Base-by-base conservation (phyloP, 1,140 invertebrate species). In the Drosophila simulans region DNA sequence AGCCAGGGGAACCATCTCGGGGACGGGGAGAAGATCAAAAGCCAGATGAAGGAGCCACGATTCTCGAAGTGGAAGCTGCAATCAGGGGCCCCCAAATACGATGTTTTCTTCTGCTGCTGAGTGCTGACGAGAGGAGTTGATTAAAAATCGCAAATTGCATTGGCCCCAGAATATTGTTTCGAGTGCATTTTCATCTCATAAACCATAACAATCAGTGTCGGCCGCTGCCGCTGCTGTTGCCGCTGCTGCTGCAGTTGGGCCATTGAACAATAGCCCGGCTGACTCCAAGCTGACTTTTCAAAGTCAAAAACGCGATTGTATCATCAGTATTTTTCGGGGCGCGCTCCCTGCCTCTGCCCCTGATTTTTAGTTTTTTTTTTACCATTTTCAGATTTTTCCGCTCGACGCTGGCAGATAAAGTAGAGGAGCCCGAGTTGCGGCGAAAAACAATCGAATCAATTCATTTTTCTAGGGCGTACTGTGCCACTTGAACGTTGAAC, bases 401-500 rank as follows among this genome's bases (percentile, higher is more conserved):
- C 55, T 49, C 63, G 74, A 49, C 49, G 78, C 58, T 69, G 63
- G 71, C 76, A 83, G 80, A 89, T 89, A 79, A 79, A 64, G 49
- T 51, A 31, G 77, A 77, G 71, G 65, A 70, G 65, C 57, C 68
- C 20, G 63, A 53, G 77, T 46, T 59, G 68, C 45, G 62, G 59
- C 46, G 12, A 66, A 69, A 90, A 80, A 91, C 89, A 91, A 91
- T 91, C 89, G 89, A 91, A 91, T 91, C 83, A 91, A 91, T 91
- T 91, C 89, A 91, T 91, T 90, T 88, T 90, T 90, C 85, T 91
- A 91, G 88, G 79, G 88, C 82, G 88, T 90, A 86, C 81, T 80
- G 60, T 91, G 90, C 90, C 90, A 91, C 90, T 91, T 91, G 90
- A 91, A 91, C 90, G 90, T 91, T 91, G 90, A 91, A 91, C 90